phyloP scores from a whole-genome alignment of 2,113 vertebrate species.

The Aegithalos caudatus region DNA sequence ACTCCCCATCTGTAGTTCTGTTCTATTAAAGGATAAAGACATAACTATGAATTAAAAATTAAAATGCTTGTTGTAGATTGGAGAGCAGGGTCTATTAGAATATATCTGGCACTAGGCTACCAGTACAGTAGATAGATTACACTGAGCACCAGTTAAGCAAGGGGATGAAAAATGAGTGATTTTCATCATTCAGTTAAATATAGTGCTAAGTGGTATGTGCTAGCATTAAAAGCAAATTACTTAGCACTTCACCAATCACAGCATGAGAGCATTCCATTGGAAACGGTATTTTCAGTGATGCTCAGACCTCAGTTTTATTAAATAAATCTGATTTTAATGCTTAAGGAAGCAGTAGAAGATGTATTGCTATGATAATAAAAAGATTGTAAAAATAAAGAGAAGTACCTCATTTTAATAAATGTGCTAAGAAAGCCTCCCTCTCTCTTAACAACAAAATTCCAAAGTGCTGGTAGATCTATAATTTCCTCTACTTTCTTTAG shows the following conservation, averaged over 20 bases:
- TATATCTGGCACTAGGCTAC: slow-evolving; percentile 27
- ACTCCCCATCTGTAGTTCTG: slow-evolving; percentile 69
- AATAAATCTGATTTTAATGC: slow-evolving; percentile 73
- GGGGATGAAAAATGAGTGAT: slow-evolving; percentile 76
- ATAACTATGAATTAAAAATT: slow-evolving; percentile 75
- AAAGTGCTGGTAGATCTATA: background rate
- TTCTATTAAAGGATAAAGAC: slow-evolving; percentile 69
- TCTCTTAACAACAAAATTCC: slow-evolving; percentile 3
- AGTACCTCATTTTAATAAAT: slow-evolving; percentile 33
- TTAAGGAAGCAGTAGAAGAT: slow-evolving; percentile 48
- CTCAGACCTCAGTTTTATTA: slow-evolving; percentile 70
- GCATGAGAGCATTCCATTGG: slow-evolving; percentile 67
- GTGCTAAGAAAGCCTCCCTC: background rate
- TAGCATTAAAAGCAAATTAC: slow-evolving; percentile 81
- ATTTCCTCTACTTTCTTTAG: background rate
- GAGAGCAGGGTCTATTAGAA: slow-evolving; percentile 64
- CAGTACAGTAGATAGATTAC: slow-evolving; percentile 70
- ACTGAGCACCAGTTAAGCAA: slow-evolving; percentile 69
- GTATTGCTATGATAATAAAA: slow-evolving; percentile 3
- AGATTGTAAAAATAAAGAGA: slow-evolving; percentile 28
- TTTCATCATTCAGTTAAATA: slow-evolving; percentile 77
- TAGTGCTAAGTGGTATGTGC: slow-evolving; percentile 73
- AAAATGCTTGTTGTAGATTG: slow-evolving; percentile 69
- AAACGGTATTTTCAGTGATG: slow-evolving; percentile 62
- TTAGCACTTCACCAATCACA: slow-evolving; percentile 79